Percentiles rank a stretch among this genome's conserved stretches.
Evolutionary conservation across 2,113 vertebrate genomes (phyloP).

Genomic region (Xerus inauris): DNA sequence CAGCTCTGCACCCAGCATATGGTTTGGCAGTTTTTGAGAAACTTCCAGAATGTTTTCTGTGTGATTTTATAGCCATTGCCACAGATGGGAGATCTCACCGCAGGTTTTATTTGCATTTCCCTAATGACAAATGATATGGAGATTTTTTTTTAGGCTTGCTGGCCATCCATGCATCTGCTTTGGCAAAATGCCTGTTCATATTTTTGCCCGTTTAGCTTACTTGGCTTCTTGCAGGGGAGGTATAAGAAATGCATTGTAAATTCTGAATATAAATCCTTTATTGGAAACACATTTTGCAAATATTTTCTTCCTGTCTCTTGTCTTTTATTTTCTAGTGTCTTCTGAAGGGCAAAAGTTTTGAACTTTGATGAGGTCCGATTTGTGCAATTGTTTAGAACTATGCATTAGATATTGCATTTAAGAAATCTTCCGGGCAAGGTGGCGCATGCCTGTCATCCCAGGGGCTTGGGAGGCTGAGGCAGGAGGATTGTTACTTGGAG

Average conservation of each 20-base stretch:
- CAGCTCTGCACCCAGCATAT: too few species aligned
- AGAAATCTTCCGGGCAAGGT: too few species aligned
- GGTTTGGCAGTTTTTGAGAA: too few species aligned
- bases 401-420: background rate
- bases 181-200: background rate
- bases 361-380: background rate
- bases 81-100: too few species aligned
- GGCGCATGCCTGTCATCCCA: too few species aligned
- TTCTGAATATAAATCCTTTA: background rate
- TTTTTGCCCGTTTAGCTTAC: background rate
- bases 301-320: background rate
- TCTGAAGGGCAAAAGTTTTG: background rate
- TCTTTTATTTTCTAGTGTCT: background rate
- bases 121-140: too few species aligned
- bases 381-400: background rate
- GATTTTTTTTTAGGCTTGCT: too few species aligned
- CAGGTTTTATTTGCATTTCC: too few species aligned
- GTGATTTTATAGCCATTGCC: too few species aligned
- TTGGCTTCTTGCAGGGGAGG: background rate
- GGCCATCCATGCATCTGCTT: background rate
- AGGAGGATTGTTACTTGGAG: too few species aligned
- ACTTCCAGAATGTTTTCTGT: too few species aligned
- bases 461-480: too few species aligned
- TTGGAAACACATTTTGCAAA: background rate
- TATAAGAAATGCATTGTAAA: background rate